phyloP scores from a whole-genome alignment of 2,113 vertebrate genomes.

The Cavia aperea region DNA sequence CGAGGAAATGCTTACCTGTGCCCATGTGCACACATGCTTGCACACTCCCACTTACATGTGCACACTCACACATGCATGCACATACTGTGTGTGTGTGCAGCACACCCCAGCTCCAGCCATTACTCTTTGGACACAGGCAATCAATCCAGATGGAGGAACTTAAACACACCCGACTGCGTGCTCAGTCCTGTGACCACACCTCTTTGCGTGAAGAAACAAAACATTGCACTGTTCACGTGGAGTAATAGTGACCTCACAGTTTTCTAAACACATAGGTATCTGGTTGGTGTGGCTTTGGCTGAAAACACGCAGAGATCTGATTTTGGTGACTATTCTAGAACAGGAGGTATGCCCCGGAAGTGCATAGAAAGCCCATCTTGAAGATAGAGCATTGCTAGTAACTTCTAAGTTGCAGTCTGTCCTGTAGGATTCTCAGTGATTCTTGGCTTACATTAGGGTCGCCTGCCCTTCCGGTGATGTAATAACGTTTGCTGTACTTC shows the following conservation, averaged over 20 bases:
- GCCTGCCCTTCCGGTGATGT: background rate
- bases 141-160: background rate
- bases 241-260: fast-evolving
- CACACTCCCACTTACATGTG: background rate
- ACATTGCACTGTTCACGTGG: background rate
- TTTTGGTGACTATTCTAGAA: background rate
- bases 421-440: background rate
- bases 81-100: fast-evolving
- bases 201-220: fast-evolving
- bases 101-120: background rate
- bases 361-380: background rate
- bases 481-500: background rate
- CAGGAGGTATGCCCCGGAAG: background rate
- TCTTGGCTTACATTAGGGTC: background rate
- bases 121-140: background rate
- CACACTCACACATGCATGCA: no score
- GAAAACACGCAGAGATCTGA: no score
- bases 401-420: background rate
- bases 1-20: background rate
- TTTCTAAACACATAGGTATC: background rate
- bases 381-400: background rate
- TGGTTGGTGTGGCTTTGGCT: background rate
- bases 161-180: fast-evolving
- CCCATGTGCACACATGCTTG: background rate
- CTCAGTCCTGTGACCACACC: fast-evolving